phyloP scores from a whole-genome alignment of 2,888 invertebrate species.

The Erynnis tages region DNA sequence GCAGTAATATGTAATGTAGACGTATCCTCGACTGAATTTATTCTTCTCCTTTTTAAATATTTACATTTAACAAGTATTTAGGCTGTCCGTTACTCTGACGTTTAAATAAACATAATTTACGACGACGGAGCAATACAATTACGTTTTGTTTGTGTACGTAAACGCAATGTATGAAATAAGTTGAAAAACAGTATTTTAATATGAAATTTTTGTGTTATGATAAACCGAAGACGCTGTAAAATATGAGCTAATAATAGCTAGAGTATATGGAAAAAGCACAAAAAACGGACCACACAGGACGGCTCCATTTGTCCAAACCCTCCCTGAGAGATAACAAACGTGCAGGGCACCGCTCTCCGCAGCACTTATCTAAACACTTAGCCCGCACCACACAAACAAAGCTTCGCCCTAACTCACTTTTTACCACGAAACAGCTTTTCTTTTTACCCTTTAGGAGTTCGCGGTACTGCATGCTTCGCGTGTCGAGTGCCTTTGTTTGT shows the following conservation, averaged over 20 bases:
- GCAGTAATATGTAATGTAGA: conserved; percentile 73
- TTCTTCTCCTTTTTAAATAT: conserved; percentile 71
- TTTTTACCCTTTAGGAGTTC: conserved; percentile 72
- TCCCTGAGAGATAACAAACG: conserved; percentile 77
- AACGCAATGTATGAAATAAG: too few species aligned
- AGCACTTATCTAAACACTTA: conserved; percentile 81
- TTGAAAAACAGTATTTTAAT: too few species aligned
- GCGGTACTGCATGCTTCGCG: conserved; percentile 65
- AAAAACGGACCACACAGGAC: conserved; percentile 77
- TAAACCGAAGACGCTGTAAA: too few species aligned
- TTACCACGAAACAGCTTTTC: conserved; percentile 73
- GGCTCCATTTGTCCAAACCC: conserved; percentile 72
- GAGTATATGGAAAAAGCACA: conserved; percentile 33
- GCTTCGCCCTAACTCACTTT: conserved; percentile 73
- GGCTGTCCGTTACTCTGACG: background rate
- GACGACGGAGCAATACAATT: background rate
- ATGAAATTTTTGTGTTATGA: too few species aligned
- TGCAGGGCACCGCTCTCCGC: conserved; percentile 60
- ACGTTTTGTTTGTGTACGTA: background rate
- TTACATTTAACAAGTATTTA: conserved; percentile 56
- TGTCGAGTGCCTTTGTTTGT: conserved; percentile 70
- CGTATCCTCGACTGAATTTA: conserved; percentile 71
- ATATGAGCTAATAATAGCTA: too few species aligned
- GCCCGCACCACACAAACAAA: conserved; percentile 76
- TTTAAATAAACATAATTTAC: conserved; percentile 14